Evolutionary conservation across 2,888 invertebrate genomes (phyloP).

Genomic region (Plagodis pulveraria): DNA sequence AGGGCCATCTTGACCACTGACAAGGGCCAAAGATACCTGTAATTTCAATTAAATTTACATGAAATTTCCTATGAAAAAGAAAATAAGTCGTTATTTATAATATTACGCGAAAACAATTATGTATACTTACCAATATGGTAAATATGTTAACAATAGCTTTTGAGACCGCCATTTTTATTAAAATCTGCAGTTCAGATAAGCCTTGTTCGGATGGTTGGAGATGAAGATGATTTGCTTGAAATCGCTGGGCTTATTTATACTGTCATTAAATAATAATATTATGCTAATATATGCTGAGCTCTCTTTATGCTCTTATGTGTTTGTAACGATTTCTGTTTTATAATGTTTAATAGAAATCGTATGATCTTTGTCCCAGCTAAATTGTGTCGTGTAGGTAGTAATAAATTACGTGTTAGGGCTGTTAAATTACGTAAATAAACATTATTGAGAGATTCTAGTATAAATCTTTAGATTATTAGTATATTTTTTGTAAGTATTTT

Average conservation of each 20-base stretch:
- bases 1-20: conserved; percentile 12
- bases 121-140: conserved; percentile 43
- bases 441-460: too few relatives aligned
- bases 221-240: conserved; percentile 15
- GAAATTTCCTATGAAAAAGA: too few relatives aligned
- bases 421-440: too few relatives aligned
- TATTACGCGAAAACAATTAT: too few relatives aligned
- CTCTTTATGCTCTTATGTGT: background rate
- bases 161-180: conserved; percentile 27
- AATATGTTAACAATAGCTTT: conserved; percentile 34
- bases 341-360: background rate
- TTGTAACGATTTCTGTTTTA: background rate
- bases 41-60: background rate
- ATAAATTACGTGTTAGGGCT: too few relatives aligned
- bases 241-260: conserved; percentile 31
- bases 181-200: conserved; percentile 17
- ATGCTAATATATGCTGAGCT: conserved; percentile 27
- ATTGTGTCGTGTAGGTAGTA: too few relatives aligned
- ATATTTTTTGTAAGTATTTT: too few relatives aligned
- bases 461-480: too few relatives aligned
- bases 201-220: conserved; percentile 7
- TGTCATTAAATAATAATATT: conserved; percentile 14
- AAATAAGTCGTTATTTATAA: too few relatives aligned
- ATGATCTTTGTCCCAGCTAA: background rate
- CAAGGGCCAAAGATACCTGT: conserved; percentile 12